Evolutionary conservation across 2,888 invertebrate species (phyloP).

Genomic region (Polietes domitor): DNA sequence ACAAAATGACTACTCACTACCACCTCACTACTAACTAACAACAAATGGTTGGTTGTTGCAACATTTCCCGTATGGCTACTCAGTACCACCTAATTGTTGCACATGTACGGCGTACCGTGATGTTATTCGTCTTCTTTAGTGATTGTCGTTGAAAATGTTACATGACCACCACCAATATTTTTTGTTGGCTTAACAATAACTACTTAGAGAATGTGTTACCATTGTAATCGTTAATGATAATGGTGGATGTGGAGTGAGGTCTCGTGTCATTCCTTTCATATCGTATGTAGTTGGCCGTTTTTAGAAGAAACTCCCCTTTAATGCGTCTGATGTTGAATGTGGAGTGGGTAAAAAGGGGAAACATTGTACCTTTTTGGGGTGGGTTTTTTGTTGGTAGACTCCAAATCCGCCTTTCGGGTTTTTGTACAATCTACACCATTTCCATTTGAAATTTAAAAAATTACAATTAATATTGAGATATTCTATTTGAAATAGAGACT

Average conservation of each 20-base stretch:
- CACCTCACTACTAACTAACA: too few species aligned
- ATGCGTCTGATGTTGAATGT: neutral
- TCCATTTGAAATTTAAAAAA: too few species aligned
- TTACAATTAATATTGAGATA: too few species aligned
- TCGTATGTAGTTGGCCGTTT: too few species aligned
- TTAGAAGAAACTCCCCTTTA: neutral
- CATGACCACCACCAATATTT: neutral
- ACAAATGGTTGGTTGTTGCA: constrained; percentile 49
- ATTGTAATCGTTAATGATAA: too few species aligned
- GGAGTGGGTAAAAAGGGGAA: neutral
- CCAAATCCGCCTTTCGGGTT: too few species aligned
- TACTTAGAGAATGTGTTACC: neutral
- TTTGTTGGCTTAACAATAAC: constrained; percentile 11
- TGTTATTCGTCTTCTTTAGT: neutral
- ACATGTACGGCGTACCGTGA: neutral
- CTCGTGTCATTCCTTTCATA: too few species aligned
- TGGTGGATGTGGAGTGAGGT: too few species aligned
- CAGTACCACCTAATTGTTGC: neutral
- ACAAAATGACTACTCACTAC: constrained; percentile 79
- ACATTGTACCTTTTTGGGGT: neutral
- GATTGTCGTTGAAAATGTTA: neutral
- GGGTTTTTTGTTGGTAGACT: too few species aligned
- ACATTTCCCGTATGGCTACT: constrained; percentile 1
- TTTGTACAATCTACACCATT: too few species aligned
- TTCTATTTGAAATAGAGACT: too few species aligned